Base-by-base conservation (phyloP, 1,140 invertebrate genomes). In the Oedothorax gibbosus region DNA sequence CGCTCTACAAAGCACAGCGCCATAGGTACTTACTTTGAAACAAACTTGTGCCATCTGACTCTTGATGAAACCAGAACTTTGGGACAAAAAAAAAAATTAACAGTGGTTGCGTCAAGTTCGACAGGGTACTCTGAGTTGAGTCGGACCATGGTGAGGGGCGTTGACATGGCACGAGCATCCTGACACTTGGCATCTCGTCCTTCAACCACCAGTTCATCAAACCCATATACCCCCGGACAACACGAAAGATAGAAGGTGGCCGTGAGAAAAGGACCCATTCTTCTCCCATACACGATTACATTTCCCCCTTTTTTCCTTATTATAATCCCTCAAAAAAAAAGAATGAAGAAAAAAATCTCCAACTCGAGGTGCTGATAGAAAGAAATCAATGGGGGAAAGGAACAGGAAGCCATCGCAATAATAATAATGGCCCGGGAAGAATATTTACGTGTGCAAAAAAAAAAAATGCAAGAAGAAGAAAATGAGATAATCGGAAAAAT, bases 131-230 rank as follows among this genome's bases (percentile, higher is more conserved):
- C 0, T 35, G 35, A 5, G 35, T 35, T 35, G 35, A 35, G 35
- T 35, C 35, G 35, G 35, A 35, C 35, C 35, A 35, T 35, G 5
- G n/a, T 77, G 49, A 20, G 21, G 57, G 56, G 5, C 53, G 60
- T 35, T 77, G 77, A 66, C 50, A 56, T 12, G 77, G 62, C 77
- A 79, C 64, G 77, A 54, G 77, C 49, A 35, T 77, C 65, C 35
- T 65, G 75, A 68, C 77, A 79, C 60, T 60, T 50, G 57, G 65
- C 75, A 77, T 50, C 49, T 50, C 57, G 75, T 77, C 75, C 57
- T 77, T 79, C 62, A 79, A 66, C 18, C 1, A 10, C 15, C 77
- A 79, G 77, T 79, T 79, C 77, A 79, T 79, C 77, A 79, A 79
- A 79, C 77, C 56, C 57, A 57, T 15, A 18, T 60, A 35, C 35